Base-by-base conservation (phyloP, 92 coral and sea anemone genomes). In the Actinostola sp. region DNA sequence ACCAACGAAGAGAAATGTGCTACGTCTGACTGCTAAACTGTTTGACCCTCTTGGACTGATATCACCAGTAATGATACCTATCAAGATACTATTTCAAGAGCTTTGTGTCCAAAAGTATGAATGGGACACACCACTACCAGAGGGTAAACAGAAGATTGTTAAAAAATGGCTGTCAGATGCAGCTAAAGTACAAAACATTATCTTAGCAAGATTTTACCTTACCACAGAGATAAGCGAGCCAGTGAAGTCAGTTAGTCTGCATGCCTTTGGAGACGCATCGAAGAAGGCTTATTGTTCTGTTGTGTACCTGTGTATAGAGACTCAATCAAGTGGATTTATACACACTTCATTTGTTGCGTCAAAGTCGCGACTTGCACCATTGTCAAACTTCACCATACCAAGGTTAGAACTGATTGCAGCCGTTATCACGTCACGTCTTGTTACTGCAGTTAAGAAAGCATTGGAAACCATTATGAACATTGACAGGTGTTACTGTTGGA, bases 1-100 rank as follows among this genome's bases (percentile, higher is more conserved):
- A 34, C 71, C 74, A 17, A 83, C 77, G 3, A 76, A 83, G 63
- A 27, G 77, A 66, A 78, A 74, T 27, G 83, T 83, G 29, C 54
- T 76, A 8, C 32, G 61, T 39, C 61, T 70, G 25, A 66, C 83
- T n/a, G 88, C 73, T 23, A 83, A 83, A 48, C 44, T 83, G 21
- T 83, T 76, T 56, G 83, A 83, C 28, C 88, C 69, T n/a, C 38
- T 76, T 2, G 75, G 88, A 72, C 52, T 81, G 57, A 55, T 61
- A 36, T 63, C 51, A 13, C 70, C 70, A 17, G 51, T 63, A 12
- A 39, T 38, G 29, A 19, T 63, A 12, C 49, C n/a, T 10, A 17
- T 63, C 50, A 63, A 63, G 32, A 12, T 60, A 9, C 66, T 60
- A 2, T 31, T 60, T 20, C 41, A 60, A 21, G 66, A 60, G 6